Evolutionary conservation across 2,888 invertebrate genomes (phyloP), one percentile per base, ranked within the genome.

Genomic region (Tetrapedia diversipes): DNA sequence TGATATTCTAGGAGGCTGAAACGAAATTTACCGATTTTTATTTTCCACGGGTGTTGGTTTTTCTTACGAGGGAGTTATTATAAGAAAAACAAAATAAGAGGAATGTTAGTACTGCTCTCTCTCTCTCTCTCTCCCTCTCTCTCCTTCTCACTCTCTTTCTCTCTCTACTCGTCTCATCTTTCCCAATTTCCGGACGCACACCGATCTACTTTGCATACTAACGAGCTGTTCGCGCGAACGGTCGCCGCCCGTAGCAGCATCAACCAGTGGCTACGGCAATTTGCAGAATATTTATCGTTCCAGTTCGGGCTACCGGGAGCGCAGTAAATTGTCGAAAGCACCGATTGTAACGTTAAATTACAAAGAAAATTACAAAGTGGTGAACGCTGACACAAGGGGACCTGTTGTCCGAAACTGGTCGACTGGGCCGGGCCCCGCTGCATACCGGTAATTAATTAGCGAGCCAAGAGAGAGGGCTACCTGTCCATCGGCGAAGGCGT

Each of bases 341-440:
- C 8, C 6, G 59, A 14, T 69, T 51, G 68, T 60, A 54, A 70
- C 70, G 24, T 54, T 43, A n/a, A n/a, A n/a, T n/a, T n/a, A n/a
- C n/a, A n/a, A n/a, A n/a, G 65, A 66, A 70, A 66, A 75, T 75
- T 75, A 65, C 65, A 57, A 75, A 60, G 54, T 47, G 32, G 11
- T 27, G 27, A 24, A 4, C 37, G 16, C 7, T 10, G 32, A 10
- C 29, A 32, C 24, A 27, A 4, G 39, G 41, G 16, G 41, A 37
- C 34, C 63, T 39, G 4, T 24, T 27, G 47, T 45, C n/a, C 37
- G 32, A 45, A 64, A 54, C 34, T 56, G 56, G 45, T 32, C 54
- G 43, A 3, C 8, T 16, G 22, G 37, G 10, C n/a, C n/a, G 39
- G 14, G 11, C 29, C 24, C 7, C 41, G 56, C 32, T 37, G 60